Percentiles rank a stretch among this genome's conserved stretches.
Conservation (phyloP, 2,113 vertebrate species). For the Rallus limicola region DNA sequence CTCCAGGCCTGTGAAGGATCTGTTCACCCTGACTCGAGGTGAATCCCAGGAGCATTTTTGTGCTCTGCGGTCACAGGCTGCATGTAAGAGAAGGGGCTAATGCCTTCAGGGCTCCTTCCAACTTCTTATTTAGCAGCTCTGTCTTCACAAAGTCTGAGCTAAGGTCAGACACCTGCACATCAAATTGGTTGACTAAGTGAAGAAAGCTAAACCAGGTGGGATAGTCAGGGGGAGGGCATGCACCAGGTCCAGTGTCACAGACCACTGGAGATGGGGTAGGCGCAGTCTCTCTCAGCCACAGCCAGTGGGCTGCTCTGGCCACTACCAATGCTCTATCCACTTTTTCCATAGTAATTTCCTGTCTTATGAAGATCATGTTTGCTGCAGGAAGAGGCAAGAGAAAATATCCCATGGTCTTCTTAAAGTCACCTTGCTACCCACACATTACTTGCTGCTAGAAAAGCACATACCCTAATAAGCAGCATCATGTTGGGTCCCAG, state of each 20-base stretch:
- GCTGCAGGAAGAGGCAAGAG: neutral
- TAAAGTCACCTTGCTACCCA: neutral
- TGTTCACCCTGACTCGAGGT: neutral
- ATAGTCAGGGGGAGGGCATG: neutral
- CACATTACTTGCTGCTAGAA: neutral
- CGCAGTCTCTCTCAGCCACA: neutral
- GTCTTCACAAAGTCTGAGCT: neutral
- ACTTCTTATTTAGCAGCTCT: neutral
- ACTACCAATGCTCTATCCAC: neutral
- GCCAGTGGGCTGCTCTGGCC: neutral
- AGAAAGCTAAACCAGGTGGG: neutral
- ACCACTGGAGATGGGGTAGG: neutral
- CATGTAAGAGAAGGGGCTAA: neutral
- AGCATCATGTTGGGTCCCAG: neutral
- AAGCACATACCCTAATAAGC: neutral
- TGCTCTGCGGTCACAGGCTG: neutral
- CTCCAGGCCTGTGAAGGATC: neutral
- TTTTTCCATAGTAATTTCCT: neutral
- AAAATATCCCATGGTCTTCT: neutral
- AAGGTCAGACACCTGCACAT: neutral
- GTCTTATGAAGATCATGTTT: neutral
- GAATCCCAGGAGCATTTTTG: neutral
- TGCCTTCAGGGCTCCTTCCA: neutral
- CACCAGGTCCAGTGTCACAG: neutral
- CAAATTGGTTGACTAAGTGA: neutral